These are phyloP conservation scores for Coendou prehensilis DNA, from an alignment of 2,797 vertebrate species.

Conservation along the genomic window DNA sequence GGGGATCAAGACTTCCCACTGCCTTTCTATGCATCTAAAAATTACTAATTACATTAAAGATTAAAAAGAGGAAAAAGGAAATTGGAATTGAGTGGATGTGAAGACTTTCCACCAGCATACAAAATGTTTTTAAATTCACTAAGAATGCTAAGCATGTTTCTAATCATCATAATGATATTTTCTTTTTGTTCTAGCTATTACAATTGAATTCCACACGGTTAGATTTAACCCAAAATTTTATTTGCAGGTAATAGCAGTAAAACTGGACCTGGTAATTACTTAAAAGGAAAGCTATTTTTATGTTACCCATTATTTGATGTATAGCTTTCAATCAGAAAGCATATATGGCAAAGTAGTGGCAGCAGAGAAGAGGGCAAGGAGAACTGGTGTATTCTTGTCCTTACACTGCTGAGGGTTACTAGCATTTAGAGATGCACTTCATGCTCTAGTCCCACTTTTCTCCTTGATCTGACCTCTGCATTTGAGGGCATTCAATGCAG, in stretches of 20 bases:
- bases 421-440: neutral
- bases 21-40: conserved; percentile 26
- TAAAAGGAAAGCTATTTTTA: neutral
- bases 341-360: neutral
- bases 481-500: neutral
- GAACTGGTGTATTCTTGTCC: neutral
- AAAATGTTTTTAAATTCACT: conserved; percentile 55
- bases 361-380: neutral
- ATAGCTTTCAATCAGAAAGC: neutral
- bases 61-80: conserved; percentile 19
- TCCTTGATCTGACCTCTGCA: neutral
- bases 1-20: neutral
- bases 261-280: conserved; percentile 11
- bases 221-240: conserved; percentile 46
- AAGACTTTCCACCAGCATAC: conserved; percentile 28
- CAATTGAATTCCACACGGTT: conserved; percentile 17
- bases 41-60: conserved; percentile 38
- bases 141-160: neutral
- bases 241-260: neutral
- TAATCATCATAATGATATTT: neutral
- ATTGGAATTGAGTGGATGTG: conserved; percentile 18
- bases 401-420: neutral
- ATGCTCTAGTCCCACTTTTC: neutral
- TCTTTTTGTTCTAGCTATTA: conserved; percentile 35
- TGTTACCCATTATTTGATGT: neutral